Evolutionary conservation across 2,888 invertebrate genomes (phyloP).

Genomic region (Augochlorella aurata): DNA sequence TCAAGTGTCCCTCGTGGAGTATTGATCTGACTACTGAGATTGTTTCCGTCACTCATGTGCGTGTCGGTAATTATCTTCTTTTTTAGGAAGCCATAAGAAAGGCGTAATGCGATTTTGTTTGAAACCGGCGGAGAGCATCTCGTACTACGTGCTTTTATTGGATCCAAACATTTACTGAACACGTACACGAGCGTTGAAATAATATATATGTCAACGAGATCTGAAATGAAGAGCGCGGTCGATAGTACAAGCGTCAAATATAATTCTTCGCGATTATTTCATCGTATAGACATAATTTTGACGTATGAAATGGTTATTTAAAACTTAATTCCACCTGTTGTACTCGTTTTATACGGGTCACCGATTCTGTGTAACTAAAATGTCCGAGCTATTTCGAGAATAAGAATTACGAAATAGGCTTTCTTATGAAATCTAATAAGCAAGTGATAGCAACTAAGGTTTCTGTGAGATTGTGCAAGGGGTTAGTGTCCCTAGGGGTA

Average conservation of each 20-base stretch:
- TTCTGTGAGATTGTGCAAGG: not conserved
- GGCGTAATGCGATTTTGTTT: not conserved
- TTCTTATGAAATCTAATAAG: not conserved
- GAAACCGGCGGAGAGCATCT: not conserved
- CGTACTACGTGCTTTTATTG: not conserved
- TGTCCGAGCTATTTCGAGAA: not conserved
- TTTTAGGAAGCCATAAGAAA: not conserved
- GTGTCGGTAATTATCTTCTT: slow-evolving; percentile 5
- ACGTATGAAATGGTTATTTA: not conserved
- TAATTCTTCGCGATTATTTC: too few relatives aligned
- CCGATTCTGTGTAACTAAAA: not conserved
- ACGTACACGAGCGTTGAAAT: not conserved
- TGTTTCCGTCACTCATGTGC: slow-evolving; percentile 8
- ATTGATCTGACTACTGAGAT: slow-evolving; percentile 34
- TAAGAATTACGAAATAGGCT: not conserved
- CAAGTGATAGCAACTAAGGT: not conserved
- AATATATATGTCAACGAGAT: not conserved
- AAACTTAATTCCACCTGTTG: not conserved
- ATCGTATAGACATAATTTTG: too few relatives aligned
- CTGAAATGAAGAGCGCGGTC: too few relatives aligned
- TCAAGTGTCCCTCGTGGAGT: slow-evolving; percentile 48
- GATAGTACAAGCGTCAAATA: too few relatives aligned
- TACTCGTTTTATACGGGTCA: not conserved
- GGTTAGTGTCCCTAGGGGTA: not conserved
- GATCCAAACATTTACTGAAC: not conserved